Conservation (phyloP, 2,113 vertebrate species). For the Cephalopholis sonnerati region DNA sequence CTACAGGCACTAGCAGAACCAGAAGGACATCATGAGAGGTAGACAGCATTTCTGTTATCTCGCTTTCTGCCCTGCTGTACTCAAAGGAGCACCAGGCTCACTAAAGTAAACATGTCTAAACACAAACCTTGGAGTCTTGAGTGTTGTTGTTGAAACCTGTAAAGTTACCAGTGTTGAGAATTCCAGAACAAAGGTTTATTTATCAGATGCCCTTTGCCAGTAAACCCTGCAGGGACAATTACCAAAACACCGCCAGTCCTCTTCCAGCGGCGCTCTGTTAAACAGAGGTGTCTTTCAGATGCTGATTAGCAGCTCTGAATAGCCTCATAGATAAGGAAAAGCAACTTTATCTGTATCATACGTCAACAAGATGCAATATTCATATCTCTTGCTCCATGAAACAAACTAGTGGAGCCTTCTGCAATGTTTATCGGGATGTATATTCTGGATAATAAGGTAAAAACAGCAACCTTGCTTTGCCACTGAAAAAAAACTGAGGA, state of each 20-base stretch:
- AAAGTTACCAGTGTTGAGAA: conserved; percentile 8
- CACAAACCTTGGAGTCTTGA: background rate
- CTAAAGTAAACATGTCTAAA: conserved; percentile 1
- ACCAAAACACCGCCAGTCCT: background rate
- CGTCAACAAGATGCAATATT: conserved; percentile 29
- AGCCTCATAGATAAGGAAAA: conserved; percentile 29
- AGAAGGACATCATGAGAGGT: background rate
- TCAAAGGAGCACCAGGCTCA: background rate
- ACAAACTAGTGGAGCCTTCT: background rate
- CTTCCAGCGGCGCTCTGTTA: background rate
- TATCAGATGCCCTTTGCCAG: conserved; percentile 42
- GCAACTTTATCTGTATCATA: conserved; percentile 13
- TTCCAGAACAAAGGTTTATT: conserved; percentile 29
- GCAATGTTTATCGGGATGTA: background rate
- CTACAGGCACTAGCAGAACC: background rate
- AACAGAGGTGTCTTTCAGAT: conserved; percentile 29
- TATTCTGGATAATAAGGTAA: conserved; percentile 2
- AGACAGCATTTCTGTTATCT: background rate
- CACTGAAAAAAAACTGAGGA: background rate
- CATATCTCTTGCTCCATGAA: conserved; percentile 10
- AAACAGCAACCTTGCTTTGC: background rate
- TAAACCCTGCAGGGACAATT: background rate
- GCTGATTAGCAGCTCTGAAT: conserved; percentile 31
- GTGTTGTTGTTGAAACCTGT: background rate
- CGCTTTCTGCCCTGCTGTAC: background rate